A percentile compares a stretch with the other conserved stretches of the same genome.
Evolutionary conservation across 2,888 invertebrate genomes (phyloP).

Genomic region (Plagodis dolabraria): DNA sequence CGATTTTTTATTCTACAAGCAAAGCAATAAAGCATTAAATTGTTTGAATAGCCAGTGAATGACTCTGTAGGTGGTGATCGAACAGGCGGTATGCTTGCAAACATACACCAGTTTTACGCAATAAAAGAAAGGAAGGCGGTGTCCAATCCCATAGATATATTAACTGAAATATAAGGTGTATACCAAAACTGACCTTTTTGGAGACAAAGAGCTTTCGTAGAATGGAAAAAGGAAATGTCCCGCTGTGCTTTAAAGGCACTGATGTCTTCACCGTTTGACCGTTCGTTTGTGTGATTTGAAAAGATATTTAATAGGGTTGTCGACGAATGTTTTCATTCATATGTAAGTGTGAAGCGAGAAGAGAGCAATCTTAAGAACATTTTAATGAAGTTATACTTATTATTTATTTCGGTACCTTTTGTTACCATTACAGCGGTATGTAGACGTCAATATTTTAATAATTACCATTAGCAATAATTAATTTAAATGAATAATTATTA

Average conservation of each 20-base stretch:
- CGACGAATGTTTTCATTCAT: constrained; percentile 15
- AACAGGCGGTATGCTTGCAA: constrained; percentile 77
- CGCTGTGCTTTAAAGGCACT: constrained; percentile 63
- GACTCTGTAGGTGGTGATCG: constrained; percentile 70
- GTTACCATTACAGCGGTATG: no score
- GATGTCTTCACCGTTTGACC: constrained; percentile 73
- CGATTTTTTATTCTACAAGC: neutral
- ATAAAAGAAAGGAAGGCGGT: constrained; percentile 65
- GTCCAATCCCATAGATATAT: constrained; percentile 47
- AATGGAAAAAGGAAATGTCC: constrained; percentile 67
- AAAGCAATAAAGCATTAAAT: constrained; percentile 2
- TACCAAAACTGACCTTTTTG: constrained; percentile 65
- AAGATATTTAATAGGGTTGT: constrained; percentile 59
- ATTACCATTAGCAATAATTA: no score
- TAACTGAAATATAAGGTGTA: constrained; percentile 14
- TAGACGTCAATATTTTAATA: no score
- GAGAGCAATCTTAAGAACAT: no score
- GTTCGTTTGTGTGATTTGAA: constrained; percentile 58
- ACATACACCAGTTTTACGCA: constrained; percentile 55
- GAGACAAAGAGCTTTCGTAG: constrained; percentile 58
- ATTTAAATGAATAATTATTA: no score
- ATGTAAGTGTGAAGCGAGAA: no score
- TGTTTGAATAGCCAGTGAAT: constrained; percentile 33
- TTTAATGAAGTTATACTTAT: no score
- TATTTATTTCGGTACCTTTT: neutral